Evolutionary conservation across 35 echinoderm and acorn worm species (phyloP).

Genomic region (Nesometra sesokonis): DNA sequence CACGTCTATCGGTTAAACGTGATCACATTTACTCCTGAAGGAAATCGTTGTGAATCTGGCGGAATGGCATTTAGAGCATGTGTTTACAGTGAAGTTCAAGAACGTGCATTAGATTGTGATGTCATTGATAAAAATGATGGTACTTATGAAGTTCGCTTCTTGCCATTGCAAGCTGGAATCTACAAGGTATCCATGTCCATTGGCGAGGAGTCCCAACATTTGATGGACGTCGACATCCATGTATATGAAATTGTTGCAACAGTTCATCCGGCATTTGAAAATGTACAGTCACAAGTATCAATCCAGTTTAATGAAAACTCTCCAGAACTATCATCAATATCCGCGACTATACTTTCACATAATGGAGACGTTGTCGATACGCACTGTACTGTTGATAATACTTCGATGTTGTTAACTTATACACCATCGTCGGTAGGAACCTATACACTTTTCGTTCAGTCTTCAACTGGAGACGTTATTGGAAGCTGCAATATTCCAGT

Average conservation of each 20-base stretch:
- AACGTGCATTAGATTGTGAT: neutral
- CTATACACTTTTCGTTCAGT: neutral
- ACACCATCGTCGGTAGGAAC: neutral
- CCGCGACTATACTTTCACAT: neutral
- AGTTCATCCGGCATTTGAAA: neutral
- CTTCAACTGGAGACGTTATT: neutral
- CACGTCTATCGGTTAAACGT: neutral
- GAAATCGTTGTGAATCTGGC: neutral
- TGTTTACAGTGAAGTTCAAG: neutral
- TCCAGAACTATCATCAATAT: neutral
- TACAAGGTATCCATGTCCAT: neutral
- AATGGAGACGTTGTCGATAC: neutral
- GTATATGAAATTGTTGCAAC: neutral
- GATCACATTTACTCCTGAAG: neutral
- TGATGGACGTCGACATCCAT: neutral
- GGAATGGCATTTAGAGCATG: neutral
- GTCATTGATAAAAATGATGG: neutral
- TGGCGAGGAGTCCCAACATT: neutral
- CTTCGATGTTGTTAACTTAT: neutral
- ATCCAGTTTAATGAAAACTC: neutral
- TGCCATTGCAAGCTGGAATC: neutral
- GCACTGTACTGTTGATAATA: neutral
- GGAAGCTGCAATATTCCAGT: neutral
- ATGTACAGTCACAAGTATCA: neutral
- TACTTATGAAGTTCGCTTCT: neutral